Conservation (phyloP, 2,888 invertebrate genomes). For the Vesta saturnalis region DNA sequence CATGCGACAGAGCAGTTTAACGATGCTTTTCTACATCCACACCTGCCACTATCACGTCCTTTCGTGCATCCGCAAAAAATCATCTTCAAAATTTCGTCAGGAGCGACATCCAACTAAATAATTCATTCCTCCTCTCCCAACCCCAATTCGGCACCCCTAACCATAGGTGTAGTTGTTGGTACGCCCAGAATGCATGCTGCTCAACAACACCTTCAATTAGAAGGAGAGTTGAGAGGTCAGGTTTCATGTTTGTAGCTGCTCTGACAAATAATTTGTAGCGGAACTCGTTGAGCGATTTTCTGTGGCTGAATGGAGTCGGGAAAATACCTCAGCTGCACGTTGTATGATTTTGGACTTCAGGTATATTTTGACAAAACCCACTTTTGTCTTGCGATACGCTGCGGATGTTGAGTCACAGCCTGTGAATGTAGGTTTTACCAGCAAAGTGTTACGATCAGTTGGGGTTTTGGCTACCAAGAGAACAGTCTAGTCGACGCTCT, state of each 20-base stretch:
- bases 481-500: no score
- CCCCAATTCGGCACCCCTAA: background rate
- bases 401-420: background rate
- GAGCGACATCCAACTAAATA: background rate
- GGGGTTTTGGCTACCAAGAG: no score
- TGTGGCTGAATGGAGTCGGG: background rate
- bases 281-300: constrained; percentile 15
- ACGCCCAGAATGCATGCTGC: constrained; percentile 17
- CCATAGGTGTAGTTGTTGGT: constrained; percentile 15
- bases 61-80: constrained; percentile 24
- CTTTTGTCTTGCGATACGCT: constrained; percentile 21
- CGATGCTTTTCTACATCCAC: constrained; percentile 20
- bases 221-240: constrained; percentile 10
- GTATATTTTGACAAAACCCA: constrained; percentile 24
- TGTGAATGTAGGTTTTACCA: background rate
- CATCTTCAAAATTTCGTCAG: constrained; percentile 12
- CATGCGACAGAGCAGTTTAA: no score
- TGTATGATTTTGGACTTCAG: no score
- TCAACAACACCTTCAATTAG: no score
- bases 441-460: no score
- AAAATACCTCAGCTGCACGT: background rate
- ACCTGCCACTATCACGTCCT: constrained; percentile 15
- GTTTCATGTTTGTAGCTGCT: constrained; percentile 3
- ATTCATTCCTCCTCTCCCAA: background rate
- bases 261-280: constrained; percentile 14